These are phyloP conservation scores for Pandemis corylana DNA, from an alignment of 2,888 invertebrate species.

Conservation along the genomic window DNA sequence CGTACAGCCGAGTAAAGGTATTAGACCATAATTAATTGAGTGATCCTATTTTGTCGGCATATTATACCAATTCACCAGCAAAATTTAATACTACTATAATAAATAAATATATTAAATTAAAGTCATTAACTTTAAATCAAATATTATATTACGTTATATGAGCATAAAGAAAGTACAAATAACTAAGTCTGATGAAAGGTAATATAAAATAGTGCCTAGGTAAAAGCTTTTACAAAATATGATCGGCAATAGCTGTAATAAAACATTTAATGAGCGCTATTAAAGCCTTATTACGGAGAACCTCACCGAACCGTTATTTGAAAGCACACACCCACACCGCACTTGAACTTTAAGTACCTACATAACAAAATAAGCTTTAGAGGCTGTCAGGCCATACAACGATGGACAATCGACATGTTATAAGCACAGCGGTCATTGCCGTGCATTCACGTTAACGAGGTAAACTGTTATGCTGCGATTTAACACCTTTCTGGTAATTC, in stretches of 20 bases:
- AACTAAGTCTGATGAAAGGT: too few relatives aligned
- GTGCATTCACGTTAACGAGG: slow-evolving; percentile 32
- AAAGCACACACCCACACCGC: slow-evolving; percentile 16
- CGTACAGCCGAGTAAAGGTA: too few relatives aligned
- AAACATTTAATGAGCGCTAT: slow-evolving; percentile 1
- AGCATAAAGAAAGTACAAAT: too few relatives aligned
- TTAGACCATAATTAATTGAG: too few relatives aligned
- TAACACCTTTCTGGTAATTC: slow-evolving; percentile 31
- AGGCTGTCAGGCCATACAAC: slow-evolving; percentile 4
- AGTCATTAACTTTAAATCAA: too few relatives aligned
- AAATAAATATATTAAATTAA: too few relatives aligned
- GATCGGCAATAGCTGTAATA: background rate
- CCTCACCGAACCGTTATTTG: slow-evolving; percentile 31
- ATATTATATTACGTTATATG: too few relatives aligned
- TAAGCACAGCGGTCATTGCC: slow-evolving; percentile 32
- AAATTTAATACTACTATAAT: too few relatives aligned
- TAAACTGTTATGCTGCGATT: slow-evolving; percentile 33
- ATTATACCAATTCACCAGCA: too few relatives aligned
- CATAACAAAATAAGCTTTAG: slow-evolving; percentile 2
- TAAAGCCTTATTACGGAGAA: slow-evolving; percentile 10
- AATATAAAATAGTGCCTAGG: too few relatives aligned
- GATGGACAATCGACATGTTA: slow-evolving; percentile 40
- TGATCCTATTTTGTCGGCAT: too few relatives aligned
- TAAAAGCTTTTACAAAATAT: background rate
- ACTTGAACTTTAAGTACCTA: slow-evolving; percentile 37